These are phyloP conservation scores for Lathamus discolor DNA, from an alignment of 2,113 vertebrate genomes.

Conservation along the genomic window DNA sequence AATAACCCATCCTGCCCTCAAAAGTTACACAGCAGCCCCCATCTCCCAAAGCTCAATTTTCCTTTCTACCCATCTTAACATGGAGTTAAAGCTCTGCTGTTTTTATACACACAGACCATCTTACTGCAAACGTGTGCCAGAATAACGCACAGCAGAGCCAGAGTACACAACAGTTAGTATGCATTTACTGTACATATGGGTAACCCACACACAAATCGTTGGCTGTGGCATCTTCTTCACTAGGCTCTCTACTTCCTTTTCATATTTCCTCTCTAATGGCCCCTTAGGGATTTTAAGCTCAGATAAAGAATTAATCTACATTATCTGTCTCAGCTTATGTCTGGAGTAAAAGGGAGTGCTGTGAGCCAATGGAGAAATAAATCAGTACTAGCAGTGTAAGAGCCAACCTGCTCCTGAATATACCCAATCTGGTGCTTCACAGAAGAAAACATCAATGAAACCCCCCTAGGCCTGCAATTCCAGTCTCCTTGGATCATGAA, in stretches of 20 bases:
- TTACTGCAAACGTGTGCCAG: neutral
- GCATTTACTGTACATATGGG: neutral
- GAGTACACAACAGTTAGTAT: fast-evolving
- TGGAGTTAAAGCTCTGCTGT: neutral
- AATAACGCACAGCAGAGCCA: neutral
- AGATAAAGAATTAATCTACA: constrained; percentile 49
- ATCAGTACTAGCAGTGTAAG: neutral
- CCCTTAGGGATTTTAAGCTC: neutral
- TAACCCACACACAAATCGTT: neutral
- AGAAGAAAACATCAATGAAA: neutral
- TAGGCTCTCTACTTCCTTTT: neutral
- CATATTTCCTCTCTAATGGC: neutral
- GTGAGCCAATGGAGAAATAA: neutral
- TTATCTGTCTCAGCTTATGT: constrained; percentile 15
- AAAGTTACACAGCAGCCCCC: neutral
- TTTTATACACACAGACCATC: neutral
- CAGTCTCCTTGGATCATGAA: neutral
- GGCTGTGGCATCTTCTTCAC: neutral
- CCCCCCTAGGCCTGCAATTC: neutral
- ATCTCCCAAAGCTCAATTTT: neutral
- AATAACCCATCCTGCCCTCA: neutral
- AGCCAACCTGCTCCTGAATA: neutral
- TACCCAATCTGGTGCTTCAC: neutral
- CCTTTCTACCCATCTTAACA: neutral
- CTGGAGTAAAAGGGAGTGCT: neutral